Evolutionary conservation across 2,113 vertebrate genomes (phyloP).

Genomic region (Phylloscopus trochiloides): DNA sequence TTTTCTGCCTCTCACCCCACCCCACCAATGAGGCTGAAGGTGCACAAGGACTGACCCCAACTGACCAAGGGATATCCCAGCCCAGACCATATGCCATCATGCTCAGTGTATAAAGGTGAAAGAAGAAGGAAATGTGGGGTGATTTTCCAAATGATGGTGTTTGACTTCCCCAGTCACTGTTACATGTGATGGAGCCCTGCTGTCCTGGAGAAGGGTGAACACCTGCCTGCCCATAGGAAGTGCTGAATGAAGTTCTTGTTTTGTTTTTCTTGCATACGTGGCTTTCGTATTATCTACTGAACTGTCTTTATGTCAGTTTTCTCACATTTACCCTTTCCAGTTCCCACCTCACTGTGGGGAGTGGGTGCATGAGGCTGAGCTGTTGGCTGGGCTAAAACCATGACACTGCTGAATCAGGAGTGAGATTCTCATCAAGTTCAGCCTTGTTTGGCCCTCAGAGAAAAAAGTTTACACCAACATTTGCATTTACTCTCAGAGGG

Average conservation of each 20-base stretch:
- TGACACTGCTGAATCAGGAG: fast-evolving
- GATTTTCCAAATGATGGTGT: background rate
- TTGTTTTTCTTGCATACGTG: background rate
- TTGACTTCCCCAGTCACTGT: background rate
- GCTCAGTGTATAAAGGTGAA: too few relatives aligned
- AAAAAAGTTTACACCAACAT: fast-evolving
- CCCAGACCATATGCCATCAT: background rate
- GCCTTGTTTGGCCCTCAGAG: background rate
- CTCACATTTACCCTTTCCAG: background rate
- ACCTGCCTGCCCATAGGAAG: background rate
- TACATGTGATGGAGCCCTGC: background rate
- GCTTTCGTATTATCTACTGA: background rate
- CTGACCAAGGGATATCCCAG: background rate
- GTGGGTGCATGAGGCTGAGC: background rate
- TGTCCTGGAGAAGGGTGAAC: background rate
- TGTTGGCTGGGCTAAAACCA: background rate
- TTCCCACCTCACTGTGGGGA: background rate
- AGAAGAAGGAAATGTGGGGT: background rate
- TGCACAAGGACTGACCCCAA: background rate
- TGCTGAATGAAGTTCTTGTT: background rate
- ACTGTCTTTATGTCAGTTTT: background rate
- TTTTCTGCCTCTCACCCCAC: background rate
- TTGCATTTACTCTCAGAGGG: background rate
- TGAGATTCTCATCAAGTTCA: background rate
- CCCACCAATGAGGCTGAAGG: fast-evolving